These are phyloP conservation scores for Sebastes minor DNA, from an alignment of 2,797 vertebrate genomes.

Conservation along the genomic window DNA sequence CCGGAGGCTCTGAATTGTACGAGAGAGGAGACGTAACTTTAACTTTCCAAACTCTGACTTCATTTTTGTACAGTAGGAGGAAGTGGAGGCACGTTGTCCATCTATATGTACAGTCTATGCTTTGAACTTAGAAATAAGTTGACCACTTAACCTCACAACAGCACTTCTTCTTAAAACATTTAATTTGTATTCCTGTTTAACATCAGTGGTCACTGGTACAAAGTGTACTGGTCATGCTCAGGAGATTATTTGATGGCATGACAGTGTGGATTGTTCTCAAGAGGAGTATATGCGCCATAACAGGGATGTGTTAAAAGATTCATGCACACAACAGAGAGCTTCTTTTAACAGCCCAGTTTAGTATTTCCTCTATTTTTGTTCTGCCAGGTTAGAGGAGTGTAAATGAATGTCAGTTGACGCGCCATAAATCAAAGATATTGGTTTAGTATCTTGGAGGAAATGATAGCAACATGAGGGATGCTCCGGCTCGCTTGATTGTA, in stretches of 20 bases:
- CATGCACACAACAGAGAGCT: slow-evolving; percentile 35
- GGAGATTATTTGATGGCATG: slow-evolving; percentile 4
- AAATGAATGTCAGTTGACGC: slow-evolving; percentile 71
- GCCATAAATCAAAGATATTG: slow-evolving; percentile 83
- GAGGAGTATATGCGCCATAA: slow-evolving; percentile 25
- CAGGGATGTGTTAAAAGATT: slow-evolving; percentile 29
- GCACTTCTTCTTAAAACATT: background rate
- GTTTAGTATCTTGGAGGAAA: slow-evolving; percentile 80
- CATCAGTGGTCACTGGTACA: background rate
- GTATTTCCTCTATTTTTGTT: slow-evolving; percentile 62
- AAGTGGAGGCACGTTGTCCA: accelerated
- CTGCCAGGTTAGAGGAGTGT: slow-evolving; percentile 64
- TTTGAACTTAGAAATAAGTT: background rate
- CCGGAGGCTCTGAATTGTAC: no score
- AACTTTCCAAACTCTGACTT: no score
- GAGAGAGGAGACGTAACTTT: no score
- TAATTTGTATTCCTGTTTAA: background rate
- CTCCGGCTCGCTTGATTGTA: slow-evolving; percentile 47
- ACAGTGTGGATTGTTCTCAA: slow-evolving; percentile 4
- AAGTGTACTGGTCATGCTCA: background rate
- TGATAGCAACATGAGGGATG: slow-evolving; percentile 65
- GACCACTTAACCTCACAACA: background rate
- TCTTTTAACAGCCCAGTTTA: slow-evolving; percentile 51
- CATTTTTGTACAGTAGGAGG: no score
- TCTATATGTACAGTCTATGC: no score